phyloP scores from a whole-genome alignment of 64 coral and sea anemone genomes.

The Dendrophyllia cribrosa region DNA sequence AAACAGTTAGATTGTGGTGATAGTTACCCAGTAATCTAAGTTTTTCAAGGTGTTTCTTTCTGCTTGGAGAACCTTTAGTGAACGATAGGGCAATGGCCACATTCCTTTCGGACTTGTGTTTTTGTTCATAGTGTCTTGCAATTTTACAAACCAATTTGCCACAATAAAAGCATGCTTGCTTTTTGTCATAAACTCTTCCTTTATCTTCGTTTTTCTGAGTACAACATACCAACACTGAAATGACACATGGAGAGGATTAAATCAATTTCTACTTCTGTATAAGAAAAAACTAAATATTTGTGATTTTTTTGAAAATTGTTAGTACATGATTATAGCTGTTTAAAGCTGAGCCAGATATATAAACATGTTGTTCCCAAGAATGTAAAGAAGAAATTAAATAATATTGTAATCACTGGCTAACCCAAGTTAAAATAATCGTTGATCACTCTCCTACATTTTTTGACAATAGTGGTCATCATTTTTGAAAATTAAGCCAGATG shows the following conservation, averaged over 20 bases:
- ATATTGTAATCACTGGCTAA: too few relatives aligned
- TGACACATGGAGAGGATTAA: neutral
- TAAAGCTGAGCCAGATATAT: too few relatives aligned
- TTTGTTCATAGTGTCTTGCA: constrained; percentile 39
- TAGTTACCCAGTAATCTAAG: constrained; percentile 50
- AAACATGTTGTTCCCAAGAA: too few relatives aligned
- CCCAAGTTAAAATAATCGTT: too few relatives aligned
- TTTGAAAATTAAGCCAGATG: too few relatives aligned
- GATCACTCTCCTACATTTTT: too few relatives aligned
- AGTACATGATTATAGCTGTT: too few relatives aligned
- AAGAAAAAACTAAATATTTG: neutral
- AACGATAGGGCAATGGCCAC: constrained; percentile 40
- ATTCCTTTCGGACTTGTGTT: constrained; percentile 38
- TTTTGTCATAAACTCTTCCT: neutral
- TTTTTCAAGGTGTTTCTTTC: constrained; percentile 36
- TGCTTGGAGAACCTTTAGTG: neutral
- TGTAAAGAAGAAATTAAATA: too few relatives aligned
- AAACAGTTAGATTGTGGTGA: constrained; percentile 48
- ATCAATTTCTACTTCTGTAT: neutral
- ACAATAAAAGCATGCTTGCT: constrained; percentile 46
- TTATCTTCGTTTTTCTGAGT: constrained; percentile 2
- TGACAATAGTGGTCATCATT: too few relatives aligned
- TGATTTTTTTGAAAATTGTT: too few relatives aligned
- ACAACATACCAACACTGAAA: constrained; percentile 2
- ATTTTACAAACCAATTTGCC: constrained; percentile 18